Evolutionary conservation across 1,140 invertebrate genomes (phyloP).

Genomic region (Atta colombica): DNA sequence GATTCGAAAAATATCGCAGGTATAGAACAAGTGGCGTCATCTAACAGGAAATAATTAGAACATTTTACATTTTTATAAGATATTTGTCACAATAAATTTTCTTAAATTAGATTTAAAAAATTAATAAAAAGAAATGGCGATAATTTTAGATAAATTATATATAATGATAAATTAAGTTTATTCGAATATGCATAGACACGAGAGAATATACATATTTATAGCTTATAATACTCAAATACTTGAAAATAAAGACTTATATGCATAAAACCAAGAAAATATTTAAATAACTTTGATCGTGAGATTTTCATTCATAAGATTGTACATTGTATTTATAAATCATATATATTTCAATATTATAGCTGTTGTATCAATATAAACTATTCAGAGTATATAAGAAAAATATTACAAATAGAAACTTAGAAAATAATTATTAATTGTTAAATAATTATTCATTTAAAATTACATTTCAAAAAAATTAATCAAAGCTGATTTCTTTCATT

Average conservation of each 20-base stretch:
- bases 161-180: background rate
- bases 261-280: background rate
- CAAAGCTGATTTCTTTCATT: background rate
- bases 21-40: background rate
- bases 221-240: background rate
- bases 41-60: background rate
- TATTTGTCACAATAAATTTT: background rate
- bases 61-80: background rate
- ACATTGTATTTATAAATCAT: background rate
- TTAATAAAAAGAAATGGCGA: background rate
- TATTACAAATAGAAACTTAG: background rate
- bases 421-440: background rate
- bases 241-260: background rate
- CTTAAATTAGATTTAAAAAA: slow-evolving; percentile 4
- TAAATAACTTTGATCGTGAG: background rate
- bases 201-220: background rate
- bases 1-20: background rate
- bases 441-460: slow-evolving; percentile 3
- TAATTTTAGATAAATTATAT: background rate
- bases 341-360: background rate
- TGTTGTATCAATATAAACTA: background rate
- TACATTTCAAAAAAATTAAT: slow-evolving; percentile 16
- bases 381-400: background rate
- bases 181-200: background rate
- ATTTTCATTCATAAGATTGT: background rate